Evolutionary conservation across 2,888 invertebrate species (phyloP).

Genomic region (Pterostichus madidus): DNA sequence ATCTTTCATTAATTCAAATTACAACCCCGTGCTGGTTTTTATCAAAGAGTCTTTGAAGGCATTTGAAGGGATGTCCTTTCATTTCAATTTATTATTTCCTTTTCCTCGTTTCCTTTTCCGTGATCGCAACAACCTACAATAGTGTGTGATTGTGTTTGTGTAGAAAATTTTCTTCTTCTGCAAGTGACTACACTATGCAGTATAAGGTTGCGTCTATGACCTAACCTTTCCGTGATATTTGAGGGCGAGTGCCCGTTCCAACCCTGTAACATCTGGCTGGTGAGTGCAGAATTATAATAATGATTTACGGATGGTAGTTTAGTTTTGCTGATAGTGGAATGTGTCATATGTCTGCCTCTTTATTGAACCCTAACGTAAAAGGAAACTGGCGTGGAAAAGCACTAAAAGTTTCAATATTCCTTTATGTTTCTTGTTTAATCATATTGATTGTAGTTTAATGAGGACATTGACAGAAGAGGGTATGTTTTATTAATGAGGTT

Average conservation of each 20-base stretch:
- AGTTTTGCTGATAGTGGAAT: neutral
- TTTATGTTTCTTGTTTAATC: too few species aligned
- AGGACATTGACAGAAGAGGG: too few species aligned
- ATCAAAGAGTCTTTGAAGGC: neutral
- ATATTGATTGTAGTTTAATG: too few species aligned
- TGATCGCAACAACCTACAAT: neutral
- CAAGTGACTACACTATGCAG: constrained; percentile 5
- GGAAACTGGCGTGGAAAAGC: too few species aligned
- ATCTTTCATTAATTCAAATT: too few species aligned
- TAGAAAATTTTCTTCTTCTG: neutral
- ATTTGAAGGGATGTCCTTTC: neutral
- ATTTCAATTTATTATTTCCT: constrained; percentile 13
- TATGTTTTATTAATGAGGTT: too few species aligned
- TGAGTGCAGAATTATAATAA: constrained; percentile 41
- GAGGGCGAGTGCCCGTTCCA: constrained; percentile 20
- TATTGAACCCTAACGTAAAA: neutral
- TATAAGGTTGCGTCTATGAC: constrained; percentile 59
- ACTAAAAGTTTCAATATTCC: too few species aligned
- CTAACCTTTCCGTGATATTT: constrained; percentile 70
- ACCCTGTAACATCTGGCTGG: constrained; percentile 49
- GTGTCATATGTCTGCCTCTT: neutral
- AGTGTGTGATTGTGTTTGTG: constrained; percentile 12
- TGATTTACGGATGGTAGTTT: constrained; percentile 7
- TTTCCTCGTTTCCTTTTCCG: neutral
- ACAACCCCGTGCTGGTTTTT: neutral